Evolutionary conservation across 1,140 invertebrate genomes (phyloP).

Genomic region (Babylonia areolata): DNA sequence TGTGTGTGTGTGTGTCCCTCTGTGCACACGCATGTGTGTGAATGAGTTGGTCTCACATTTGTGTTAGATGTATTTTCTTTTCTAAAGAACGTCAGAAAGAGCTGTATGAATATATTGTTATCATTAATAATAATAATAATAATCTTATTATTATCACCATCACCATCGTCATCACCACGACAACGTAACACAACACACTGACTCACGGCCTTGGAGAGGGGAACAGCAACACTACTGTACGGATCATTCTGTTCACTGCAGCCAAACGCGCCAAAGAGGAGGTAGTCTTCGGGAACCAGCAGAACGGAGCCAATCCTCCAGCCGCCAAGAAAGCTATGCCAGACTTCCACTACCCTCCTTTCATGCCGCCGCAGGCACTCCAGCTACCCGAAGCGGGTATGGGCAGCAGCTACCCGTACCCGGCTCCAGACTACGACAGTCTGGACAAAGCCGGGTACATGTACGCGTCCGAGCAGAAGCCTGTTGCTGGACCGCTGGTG

Average conservation of each 20-base stretch:
- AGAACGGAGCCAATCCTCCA: constrained; percentile 47
- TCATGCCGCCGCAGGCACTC: background rate
- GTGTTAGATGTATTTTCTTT: too few species aligned
- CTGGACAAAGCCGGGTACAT: background rate
- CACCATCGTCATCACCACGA: too few species aligned
- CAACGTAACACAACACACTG: too few species aligned
- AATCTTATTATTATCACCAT: too few species aligned
- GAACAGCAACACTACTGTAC: too few species aligned
- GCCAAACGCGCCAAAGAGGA: constrained; percentile 58
- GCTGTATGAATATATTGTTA: too few species aligned
- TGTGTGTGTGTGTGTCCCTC: too few species aligned
- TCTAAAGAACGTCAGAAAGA: too few species aligned
- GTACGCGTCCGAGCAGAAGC: constrained; percentile 7
- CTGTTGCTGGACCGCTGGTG: background rate
- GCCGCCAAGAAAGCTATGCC: background rate
- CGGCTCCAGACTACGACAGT: background rate
- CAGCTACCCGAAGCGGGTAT: background rate
- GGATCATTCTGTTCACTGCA: constrained; percentile 22
- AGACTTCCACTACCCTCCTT: background rate
- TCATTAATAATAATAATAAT: too few species aligned
- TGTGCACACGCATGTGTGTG: too few species aligned
- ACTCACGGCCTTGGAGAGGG: too few species aligned
- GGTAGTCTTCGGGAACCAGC: constrained; percentile 63
- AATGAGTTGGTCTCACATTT: too few species aligned
- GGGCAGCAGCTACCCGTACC: background rate